phyloP scores from a whole-genome alignment of 1,140 invertebrate species.

The Temnothorax nylanderi region DNA sequence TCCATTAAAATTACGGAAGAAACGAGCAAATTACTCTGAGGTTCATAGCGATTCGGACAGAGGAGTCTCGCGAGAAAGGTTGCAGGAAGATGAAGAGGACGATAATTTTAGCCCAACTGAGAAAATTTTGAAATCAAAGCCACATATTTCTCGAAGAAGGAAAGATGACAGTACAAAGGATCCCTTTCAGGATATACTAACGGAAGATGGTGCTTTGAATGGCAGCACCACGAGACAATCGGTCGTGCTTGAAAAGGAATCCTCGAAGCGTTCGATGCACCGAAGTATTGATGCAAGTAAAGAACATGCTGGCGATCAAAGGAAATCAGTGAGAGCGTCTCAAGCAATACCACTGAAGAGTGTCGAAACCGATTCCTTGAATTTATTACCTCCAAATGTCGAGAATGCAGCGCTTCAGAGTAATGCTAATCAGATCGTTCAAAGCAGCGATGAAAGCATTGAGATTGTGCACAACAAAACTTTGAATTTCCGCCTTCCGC shows the following conservation, averaged over 20 bases:
- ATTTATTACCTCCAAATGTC: not conserved
- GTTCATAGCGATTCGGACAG: not conserved
- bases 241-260: not conserved
- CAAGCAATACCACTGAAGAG: not conserved
- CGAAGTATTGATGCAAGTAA: not conserved
- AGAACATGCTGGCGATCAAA: not conserved
- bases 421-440: not conserved
- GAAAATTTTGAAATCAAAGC: slow-evolving; percentile 38
- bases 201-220: not conserved
- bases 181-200: slow-evolving; percentile 18
- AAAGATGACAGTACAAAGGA: not conserved
- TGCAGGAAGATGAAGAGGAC: not conserved
- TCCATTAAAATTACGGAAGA: not conserved
- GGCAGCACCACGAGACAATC: not conserved
- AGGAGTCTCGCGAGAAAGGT: not conserved
- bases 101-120: not conserved
- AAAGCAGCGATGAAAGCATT: not conserved
- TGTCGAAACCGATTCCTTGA: not conserved
- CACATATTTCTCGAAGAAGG: slow-evolving; percentile 44
- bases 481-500: not conserved
- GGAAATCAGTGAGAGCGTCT: not conserved
- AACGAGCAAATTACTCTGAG: not conserved
- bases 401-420: not conserved
- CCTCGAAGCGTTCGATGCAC: not conserved
- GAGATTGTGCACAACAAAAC: not conserved